phyloP scores from a whole-genome alignment of 2,113 vertebrate genomes.

The Microcebus griseorufus region DNA sequence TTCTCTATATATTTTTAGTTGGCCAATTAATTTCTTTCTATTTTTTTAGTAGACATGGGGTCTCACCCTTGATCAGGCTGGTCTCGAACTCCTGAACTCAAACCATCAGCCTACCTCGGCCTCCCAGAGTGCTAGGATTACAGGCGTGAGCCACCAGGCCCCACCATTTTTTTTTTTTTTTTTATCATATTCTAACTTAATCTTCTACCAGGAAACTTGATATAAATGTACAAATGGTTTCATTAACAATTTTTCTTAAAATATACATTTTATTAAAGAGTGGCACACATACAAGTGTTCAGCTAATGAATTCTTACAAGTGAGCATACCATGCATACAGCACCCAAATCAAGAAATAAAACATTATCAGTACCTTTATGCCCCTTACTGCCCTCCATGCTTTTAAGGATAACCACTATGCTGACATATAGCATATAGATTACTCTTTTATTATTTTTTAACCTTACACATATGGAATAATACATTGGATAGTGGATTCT shows the following conservation, averaged over 20 bases:
- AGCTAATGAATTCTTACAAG: neutral
- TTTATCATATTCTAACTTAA: neutral
- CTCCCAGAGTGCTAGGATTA: too few relatives aligned
- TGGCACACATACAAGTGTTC: neutral
- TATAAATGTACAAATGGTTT: neutral
- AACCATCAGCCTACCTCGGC: too few relatives aligned
- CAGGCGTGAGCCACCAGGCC: too few relatives aligned
- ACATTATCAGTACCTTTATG: neutral
- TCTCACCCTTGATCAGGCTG: too few relatives aligned
- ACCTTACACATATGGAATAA: neutral
- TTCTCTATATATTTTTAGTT: too few relatives aligned
- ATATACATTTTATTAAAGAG: neutral
- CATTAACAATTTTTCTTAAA: neutral
- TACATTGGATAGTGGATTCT: neutral
- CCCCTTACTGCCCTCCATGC: neutral
- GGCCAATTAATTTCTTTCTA: too few relatives aligned
- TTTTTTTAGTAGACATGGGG: too few relatives aligned
- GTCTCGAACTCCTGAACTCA: too few relatives aligned
- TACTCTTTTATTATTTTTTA: neutral
- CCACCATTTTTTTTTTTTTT: neutral
- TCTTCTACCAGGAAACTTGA: neutral
- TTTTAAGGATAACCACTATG: neutral
- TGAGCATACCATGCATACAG: neutral
- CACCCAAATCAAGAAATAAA: too few relatives aligned
- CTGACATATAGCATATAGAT: neutral